These are phyloP conservation scores for Ashinkailepas kermadecensis DNA, from an alignment of 2,888 invertebrate genomes.

Conservation along the genomic window DNA sequence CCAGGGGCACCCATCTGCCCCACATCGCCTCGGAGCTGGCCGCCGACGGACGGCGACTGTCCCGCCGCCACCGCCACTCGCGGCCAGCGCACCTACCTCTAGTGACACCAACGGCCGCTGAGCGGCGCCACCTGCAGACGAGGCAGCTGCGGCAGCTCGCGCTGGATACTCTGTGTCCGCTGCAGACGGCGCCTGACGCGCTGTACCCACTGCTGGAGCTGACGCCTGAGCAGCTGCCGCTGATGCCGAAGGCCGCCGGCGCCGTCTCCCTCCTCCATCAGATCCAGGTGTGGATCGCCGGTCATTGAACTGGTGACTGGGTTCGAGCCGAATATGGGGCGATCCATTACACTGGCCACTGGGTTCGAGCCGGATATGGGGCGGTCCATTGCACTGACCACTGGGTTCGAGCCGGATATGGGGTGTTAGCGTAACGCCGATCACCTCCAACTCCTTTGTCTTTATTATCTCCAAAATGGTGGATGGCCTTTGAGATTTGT, in stretches of 20 bases:
- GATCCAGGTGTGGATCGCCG: neutral
- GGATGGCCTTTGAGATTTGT: too few species aligned
- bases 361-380: too few species aligned
- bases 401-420: too few species aligned
- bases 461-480: too few species aligned
- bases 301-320: too few species aligned
- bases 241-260: neutral
- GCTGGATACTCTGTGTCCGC: conserved; percentile 41
- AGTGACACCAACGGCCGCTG: neutral
- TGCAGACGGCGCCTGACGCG: neutral
- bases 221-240: neutral
- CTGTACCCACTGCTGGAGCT: neutral
- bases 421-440: too few species aligned
- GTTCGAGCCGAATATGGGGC: too few species aligned
- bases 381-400: too few species aligned
- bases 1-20: too few species aligned
- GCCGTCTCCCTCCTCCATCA: neutral
- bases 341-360: too few species aligned
- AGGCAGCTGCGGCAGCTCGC: conserved; percentile 47
- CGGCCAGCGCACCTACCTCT: conserved; percentile 35
- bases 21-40: too few species aligned
- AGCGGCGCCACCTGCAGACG: neutral
- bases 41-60: conserved; percentile 32
- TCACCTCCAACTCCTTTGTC: too few species aligned
- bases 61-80: conserved; percentile 35